Base-by-base conservation (phyloP, 2,888 invertebrate species). In the Lasioglossum calceatum region DNA sequence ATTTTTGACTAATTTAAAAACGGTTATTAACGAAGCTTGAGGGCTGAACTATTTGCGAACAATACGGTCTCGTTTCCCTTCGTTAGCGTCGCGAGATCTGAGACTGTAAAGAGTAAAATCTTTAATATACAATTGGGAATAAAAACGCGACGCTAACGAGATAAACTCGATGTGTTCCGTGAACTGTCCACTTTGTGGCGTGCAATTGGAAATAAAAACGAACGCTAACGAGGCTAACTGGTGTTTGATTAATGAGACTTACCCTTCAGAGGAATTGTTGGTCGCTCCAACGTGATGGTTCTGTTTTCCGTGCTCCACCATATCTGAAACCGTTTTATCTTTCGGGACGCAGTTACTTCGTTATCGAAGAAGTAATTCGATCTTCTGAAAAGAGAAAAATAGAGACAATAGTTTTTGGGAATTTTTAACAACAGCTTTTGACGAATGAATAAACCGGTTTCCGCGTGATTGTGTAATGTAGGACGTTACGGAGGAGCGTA, bases 231-330 rank as follows among this genome's bases (percentile, higher is more conserved):
- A 64, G 32, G 64, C 7, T n/a, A 64, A 32, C 16, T 64, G 19
- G 32, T 19, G 8, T 32, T 64, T 19, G 16, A n/a, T 42, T 10
- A 39, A 71, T 12, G 2, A 39, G n/a, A 61, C 92, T 91, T 67
- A 92, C 92, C 88, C 77, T 36, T 89, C 86, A 81, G 87, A 79
- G 77, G 87, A 90, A 88, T 91, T 92, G 44, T 87, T 77, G 71
- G 92, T 79, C 80, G 91, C 77, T 39, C 82, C 89, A 3, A 86
- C 86, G 77, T 92, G 89, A 27, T 92, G 92, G 77, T 89, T 92
- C 67, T 85, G 90, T 67, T 87, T 89, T 58, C 83, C 87, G 79
- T 85, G 90, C 67, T 93, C 92, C 77, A 92, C 91, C 92, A 93
- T 93, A 5, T 16, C 76, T 71, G 19, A 44, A 79, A 61, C 73